Evolutionary conservation across 2,888 invertebrate species (phyloP), one percentile per base, ranked within the genome.

Genomic region (Dicranocentrus wangi): DNA sequence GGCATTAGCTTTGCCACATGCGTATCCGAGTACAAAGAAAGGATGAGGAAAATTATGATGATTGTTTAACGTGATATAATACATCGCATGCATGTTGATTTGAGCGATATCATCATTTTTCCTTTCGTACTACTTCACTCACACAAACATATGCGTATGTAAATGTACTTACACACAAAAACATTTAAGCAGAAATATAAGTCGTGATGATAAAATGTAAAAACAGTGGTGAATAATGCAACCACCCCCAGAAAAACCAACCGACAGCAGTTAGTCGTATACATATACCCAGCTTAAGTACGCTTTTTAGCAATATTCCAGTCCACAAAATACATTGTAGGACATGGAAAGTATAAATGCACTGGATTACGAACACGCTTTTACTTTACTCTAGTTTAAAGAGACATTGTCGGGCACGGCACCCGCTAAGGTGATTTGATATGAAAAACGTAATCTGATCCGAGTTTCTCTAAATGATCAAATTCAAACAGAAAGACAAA

Each of bases 11-110:
- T 65, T 68, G 68, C 51, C 28, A 53, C 68, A 47, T 53, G 53
- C 47, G 51, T 17, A 39, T 65, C 32, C 19, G 23, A 25, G 32
- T 32, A 53, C 23, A 70, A 43, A 58, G 60, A 43, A 71, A 71
- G 71, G 58, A 60, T 60, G 61, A 60, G 42, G 71, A 60, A 71
- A 71, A 71, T 60, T 61, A 28, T 69, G 60, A 60, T 69, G 53
- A 69, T 71, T 60, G 47, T 47, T 66, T n/a, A 66, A 42, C 43
- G 19, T 60, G 71, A 71, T 71, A 70, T n/a, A n/a, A n/a, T 60
- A 1, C n/a, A 5, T 43, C 15, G 58, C 43, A 21, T 60, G 60
- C 58, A 70, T 60, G 71, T 47, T 60, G 43, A 60, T 71, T 43
- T 5, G 39, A 39, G 8, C 58, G 58, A 27, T 27, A 58, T 27